Conservation (phyloP, 1,140 invertebrate genomes). For the Rhagoletis zephyria region DNA sequence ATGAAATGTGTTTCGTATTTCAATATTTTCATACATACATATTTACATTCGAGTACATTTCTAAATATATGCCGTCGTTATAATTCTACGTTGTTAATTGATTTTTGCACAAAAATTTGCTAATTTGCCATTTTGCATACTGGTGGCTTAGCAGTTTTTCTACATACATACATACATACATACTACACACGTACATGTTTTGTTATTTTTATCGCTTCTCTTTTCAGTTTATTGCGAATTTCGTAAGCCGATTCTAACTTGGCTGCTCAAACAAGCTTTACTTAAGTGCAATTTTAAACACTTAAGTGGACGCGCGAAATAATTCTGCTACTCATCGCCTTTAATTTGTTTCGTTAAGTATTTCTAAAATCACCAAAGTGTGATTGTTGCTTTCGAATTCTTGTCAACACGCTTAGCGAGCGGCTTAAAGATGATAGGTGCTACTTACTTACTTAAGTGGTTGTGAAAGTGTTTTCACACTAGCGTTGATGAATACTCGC, state of each 20-base stretch:
- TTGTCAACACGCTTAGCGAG: background rate
- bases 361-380: background rate
- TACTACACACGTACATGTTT: background rate
- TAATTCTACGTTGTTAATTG: background rate
- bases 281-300: constrained; percentile 5
- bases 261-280: background rate
- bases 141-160: too few species aligned
- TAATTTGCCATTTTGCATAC: background rate
- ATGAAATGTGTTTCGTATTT: too few species aligned
- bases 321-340: background rate
- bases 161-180: too few species aligned
- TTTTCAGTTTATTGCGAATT: constrained; percentile 18
- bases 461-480: constrained; percentile 28
- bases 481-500: background rate
- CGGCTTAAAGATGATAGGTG: background rate
- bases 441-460: background rate
- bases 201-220: background rate
- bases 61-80: too few species aligned
- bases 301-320: background rate
- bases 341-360: background rate
- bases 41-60: too few species aligned
- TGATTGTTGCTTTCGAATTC: background rate
- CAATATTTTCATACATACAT: too few species aligned
- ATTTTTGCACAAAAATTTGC: background rate
- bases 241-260: constrained; percentile 21